These are phyloP conservation scores for Forficula auricularia DNA, from an alignment of 1,140 invertebrate species.

Conservation along the genomic window DNA sequence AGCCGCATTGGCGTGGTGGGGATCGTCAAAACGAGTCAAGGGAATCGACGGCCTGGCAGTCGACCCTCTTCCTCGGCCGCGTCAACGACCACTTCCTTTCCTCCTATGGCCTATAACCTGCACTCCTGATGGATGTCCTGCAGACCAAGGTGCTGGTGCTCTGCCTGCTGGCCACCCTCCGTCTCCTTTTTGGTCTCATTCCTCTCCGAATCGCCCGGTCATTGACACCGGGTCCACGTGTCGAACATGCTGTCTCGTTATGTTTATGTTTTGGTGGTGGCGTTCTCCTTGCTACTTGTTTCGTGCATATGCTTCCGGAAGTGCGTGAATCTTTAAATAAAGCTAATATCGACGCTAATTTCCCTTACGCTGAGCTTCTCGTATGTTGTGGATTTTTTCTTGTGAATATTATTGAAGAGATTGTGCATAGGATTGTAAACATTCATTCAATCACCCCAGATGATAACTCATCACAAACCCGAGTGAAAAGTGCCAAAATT, in stretches of 20 bases:
- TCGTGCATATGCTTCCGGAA: conserved; percentile 71
- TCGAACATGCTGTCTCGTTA: conserved; percentile 11
- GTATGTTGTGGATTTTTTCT: conserved; percentile 37
- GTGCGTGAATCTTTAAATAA: conserved; percentile 25
- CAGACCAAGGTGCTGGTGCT: conserved; percentile 5
- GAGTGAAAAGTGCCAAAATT: conserved; percentile 5
- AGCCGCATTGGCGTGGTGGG: no score
- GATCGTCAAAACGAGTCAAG: no score
- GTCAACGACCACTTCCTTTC: no score
- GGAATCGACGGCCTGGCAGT: no score
- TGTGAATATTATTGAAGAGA: conserved; percentile 35
- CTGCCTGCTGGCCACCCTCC: conserved; percentile 2
- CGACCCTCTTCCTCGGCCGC: no score
- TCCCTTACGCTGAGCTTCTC: conserved; percentile 33
- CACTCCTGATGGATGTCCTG: conserved; percentile 5
- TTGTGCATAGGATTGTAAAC: conserved; percentile 23
- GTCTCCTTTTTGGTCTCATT: conserved; percentile 5
- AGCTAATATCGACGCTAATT: neutral
- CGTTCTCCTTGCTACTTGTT: conserved; percentile 61
- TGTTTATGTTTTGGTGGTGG: conserved; percentile 66
- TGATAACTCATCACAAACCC: conserved; percentile 1
- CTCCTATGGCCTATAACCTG: no score
- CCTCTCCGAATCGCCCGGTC: conserved; percentile 4
- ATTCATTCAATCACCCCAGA: neutral
- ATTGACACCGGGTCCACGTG: no score